These are phyloP conservation scores for rabbit (Oryctolagus cuniculus) DNA, from an alignment of 2,113 vertebrate species.

Conservation along the genomic window DNA sequence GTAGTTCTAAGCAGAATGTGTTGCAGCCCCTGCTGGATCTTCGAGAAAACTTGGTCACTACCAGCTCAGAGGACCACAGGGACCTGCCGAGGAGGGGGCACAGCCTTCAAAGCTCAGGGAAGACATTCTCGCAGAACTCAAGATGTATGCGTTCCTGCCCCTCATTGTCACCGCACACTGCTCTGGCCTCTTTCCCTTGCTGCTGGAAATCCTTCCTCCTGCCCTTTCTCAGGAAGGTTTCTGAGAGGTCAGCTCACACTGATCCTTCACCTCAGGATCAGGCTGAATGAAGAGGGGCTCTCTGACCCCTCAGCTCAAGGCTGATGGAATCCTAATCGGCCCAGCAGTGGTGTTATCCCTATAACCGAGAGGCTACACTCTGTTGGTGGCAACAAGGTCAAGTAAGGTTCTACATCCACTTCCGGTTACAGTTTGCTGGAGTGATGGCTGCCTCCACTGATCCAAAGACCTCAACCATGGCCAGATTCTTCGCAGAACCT, in stretches of 20 bases:
- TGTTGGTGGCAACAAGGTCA: neutral
- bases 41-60: constrained; percentile 67
- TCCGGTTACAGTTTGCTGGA: neutral
- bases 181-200: neutral
- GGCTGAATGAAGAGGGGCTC: neutral
- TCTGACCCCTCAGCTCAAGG: neutral
- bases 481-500: neutral
- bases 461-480: neutral
- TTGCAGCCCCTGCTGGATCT: constrained; percentile 39
- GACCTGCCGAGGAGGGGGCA: neutral
- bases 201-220: neutral
- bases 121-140: accelerated
- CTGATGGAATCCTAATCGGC: neutral
- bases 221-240: neutral
- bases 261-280: neutral
- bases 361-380: neutral
- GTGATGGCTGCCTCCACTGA: neutral
- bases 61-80: neutral
- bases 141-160: neutral
- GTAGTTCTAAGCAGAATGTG: constrained; percentile 82
- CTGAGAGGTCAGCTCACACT: neutral
- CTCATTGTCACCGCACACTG: neutral
- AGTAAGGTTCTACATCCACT: neutral
- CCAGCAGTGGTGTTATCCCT: neutral
- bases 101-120: neutral